Evolutionary conservation across 2,888 invertebrate genomes (phyloP).

Genomic region (Cerceris ruficornis): DNA sequence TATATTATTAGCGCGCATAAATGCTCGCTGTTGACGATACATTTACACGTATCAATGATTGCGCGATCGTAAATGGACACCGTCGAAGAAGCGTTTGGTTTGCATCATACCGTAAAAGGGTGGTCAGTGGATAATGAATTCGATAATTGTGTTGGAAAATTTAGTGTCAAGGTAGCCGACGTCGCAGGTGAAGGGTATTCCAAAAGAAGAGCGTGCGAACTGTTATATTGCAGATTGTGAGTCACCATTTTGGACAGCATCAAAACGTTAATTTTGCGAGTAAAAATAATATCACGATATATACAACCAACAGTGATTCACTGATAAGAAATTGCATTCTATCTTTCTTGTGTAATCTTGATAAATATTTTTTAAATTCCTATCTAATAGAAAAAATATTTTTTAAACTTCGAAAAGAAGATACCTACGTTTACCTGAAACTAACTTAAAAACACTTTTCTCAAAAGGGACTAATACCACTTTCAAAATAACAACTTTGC

Average conservation of each 20-base stretch:
- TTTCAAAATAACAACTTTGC: not conserved
- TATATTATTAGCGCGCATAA: too few species aligned
- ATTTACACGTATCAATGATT: not conserved
- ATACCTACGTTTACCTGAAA: too few species aligned
- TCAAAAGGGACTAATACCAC: too few species aligned
- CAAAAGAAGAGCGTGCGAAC: slow-evolving; percentile 39
- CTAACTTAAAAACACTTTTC: too few species aligned
- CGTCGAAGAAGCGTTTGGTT: not conserved
- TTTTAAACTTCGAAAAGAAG: too few species aligned
- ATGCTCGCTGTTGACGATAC: not conserved
- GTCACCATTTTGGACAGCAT: slow-evolving; percentile 33
- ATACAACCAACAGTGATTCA: too few species aligned
- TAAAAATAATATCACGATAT: too few species aligned
- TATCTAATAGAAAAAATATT: too few species aligned
- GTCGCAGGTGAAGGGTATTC: slow-evolving; percentile 59
- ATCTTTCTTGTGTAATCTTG: too few species aligned
- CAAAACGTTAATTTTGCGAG: too few species aligned
- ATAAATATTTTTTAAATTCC: too few species aligned
- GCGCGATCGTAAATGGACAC: not conserved
- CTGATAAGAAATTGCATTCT: too few species aligned
- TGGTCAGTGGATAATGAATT: slow-evolving; percentile 39
- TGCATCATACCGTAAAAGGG: slow-evolving; percentile 40
- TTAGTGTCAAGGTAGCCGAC: slow-evolving; percentile 65
- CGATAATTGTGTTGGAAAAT: slow-evolving; percentile 54
- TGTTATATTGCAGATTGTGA: slow-evolving; percentile 31